Conservation (phyloP, 1,140 invertebrate species). For the Batillaria attramentaria region DNA sequence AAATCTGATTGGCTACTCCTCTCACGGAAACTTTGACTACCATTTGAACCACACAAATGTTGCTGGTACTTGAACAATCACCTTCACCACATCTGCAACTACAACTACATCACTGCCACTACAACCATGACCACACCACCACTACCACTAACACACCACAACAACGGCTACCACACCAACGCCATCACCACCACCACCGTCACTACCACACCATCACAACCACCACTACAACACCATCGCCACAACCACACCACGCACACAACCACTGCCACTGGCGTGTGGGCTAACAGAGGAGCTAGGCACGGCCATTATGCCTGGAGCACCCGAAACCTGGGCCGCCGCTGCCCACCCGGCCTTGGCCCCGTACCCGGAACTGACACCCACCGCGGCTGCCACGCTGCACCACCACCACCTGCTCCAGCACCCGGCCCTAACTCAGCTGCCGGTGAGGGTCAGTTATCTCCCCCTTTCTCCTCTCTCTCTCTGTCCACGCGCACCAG, state of each 20-base stretch:
- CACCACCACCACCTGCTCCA: constrained; percentile 90
- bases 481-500: constrained; percentile 3
- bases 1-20: too few species aligned
- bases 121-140: neutral
- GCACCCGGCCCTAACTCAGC: constrained; percentile 96
- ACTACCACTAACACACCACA: neutral
- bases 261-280: constrained; percentile 94
- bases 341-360: constrained; percentile 83
- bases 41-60: neutral
- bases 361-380: constrained; percentile 80
- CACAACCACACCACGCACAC: constrained; percentile 87
- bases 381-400: constrained; percentile 79
- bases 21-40: too few species aligned
- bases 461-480: constrained; percentile 39
- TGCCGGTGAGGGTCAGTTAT: constrained; percentile 77
- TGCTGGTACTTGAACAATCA: too few species aligned
- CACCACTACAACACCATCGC: constrained; percentile 80
- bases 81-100: neutral
- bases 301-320: constrained; percentile 90
- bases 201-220: constrained; percentile 8
- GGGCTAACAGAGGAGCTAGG: constrained; percentile 85
- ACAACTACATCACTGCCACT: neutral
- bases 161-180: neutral
- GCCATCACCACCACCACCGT: neutral
- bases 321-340: constrained; percentile 86